A percentile compares a stretch with the other conserved stretches of the same genome.
Conservation (phyloP, 1,140 invertebrate species). For the Microplitis mediator region DNA sequence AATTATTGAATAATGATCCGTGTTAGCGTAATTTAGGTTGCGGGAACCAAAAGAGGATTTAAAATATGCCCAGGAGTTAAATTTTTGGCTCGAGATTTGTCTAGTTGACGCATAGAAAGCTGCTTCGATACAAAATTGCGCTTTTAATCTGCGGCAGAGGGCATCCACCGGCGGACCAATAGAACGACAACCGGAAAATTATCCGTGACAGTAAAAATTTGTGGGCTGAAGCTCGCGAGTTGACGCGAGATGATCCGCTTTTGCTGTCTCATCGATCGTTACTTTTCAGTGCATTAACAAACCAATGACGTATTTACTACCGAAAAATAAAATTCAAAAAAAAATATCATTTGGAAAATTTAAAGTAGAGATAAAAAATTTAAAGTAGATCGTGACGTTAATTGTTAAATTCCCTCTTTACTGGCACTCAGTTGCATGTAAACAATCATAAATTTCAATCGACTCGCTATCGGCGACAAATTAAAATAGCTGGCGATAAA, state of each 20-base stretch:
- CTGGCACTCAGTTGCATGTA: not conserved
- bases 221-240: conserved; percentile 10
- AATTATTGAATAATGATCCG: not conserved
- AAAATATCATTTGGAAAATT: not conserved
- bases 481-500: conserved; percentile 6
- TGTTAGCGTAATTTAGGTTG: not conserved
- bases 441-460: conserved; percentile 12
- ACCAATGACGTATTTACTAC: not conserved
- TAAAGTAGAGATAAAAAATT: not conserved
- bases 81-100: not conserved
- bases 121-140: not conserved
- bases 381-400: not conserved
- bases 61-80: not conserved
- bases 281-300: conserved; percentile 8
- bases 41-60: not conserved
- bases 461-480: not conserved
- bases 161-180: not conserved
- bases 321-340: not conserved
- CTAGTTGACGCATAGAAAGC: not conserved
- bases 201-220: conserved; percentile 11
- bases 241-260: conserved; percentile 18
- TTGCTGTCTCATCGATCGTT: conserved; percentile 10
- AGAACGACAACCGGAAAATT: not conserved
- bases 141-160: conserved; percentile 7
- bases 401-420: not conserved